Conservation (phyloP, 2,797 vertebrate genomes). For the Pangasius sanitwongsei region DNA sequence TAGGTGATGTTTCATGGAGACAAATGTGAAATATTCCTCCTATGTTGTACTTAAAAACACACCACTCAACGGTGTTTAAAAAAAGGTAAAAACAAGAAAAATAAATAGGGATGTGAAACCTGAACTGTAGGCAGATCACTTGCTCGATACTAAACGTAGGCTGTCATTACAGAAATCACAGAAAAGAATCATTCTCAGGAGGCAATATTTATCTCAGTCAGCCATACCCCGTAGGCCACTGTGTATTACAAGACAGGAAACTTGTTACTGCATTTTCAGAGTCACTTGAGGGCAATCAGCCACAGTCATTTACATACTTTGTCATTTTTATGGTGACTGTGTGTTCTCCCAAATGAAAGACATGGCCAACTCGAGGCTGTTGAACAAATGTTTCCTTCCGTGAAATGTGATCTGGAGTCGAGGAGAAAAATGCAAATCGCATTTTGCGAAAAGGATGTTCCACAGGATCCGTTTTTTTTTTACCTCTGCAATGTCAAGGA, state of each 20-base stretch:
- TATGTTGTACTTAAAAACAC: background rate
- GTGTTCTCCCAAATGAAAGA: background rate
- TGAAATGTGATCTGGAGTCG: background rate
- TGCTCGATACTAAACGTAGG: background rate
- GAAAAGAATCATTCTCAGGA: background rate
- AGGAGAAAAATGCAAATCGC: background rate
- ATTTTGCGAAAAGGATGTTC: background rate
- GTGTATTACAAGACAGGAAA: background rate
- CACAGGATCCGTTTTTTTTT: no score
- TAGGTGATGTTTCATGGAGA: background rate
- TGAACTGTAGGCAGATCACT: background rate
- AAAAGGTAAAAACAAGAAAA: background rate
- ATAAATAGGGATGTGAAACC: background rate
- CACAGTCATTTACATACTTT: slow-evolving; percentile 18
- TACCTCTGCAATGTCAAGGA: background rate
- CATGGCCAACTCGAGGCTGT: background rate
- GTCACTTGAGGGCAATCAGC: slow-evolving; percentile 7
- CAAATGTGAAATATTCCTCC: background rate
- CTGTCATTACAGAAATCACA: background rate
- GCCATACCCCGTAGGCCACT: background rate
- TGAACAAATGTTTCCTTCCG: slow-evolving; percentile 3
- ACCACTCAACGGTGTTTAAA: background rate
- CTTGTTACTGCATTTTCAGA: background rate
- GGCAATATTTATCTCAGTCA: background rate
- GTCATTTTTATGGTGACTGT: slow-evolving; percentile 20